Conservation (phyloP, 2,888 invertebrate genomes). For the Tineola bisselliella region DNA sequence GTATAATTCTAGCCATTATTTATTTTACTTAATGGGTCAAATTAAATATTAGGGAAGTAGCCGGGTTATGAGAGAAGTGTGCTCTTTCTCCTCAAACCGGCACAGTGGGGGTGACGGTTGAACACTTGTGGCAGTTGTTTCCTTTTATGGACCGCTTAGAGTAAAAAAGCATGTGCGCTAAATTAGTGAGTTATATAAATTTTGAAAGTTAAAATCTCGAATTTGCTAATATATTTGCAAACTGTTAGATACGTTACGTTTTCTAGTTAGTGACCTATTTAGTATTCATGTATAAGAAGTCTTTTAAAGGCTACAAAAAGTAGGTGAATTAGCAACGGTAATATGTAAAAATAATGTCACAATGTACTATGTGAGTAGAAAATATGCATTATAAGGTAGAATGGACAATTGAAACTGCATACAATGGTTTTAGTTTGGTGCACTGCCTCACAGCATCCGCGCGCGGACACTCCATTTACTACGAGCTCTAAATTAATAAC, state of each 20-base stretch:
- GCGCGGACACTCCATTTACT: slow-evolving; percentile 30
- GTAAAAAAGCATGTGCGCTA: too few relatives aligned
- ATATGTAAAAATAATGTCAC: not conserved
- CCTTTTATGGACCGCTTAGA: too few relatives aligned
- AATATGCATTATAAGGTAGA: slow-evolving; percentile 46
- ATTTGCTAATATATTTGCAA: not conserved
- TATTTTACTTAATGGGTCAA: too few relatives aligned
- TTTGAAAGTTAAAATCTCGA: not conserved
- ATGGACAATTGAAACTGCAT: slow-evolving; percentile 58
- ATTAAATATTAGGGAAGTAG: too few relatives aligned
- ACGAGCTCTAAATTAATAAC: not conserved
- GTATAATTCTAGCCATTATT: too few relatives aligned
- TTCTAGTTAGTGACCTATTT: not conserved
- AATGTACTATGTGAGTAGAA: slow-evolving; percentile 50
- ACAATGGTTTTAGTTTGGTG: slow-evolving; percentile 64
- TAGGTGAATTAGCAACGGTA: not conserved
- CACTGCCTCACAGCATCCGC: slow-evolving; percentile 54
- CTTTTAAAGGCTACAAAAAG: not conserved
- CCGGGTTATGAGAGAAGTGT: too few relatives aligned
- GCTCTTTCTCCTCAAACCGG: too few relatives aligned
- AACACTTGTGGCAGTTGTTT: too few relatives aligned
- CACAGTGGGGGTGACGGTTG: too few relatives aligned
- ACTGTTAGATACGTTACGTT: not conserved
- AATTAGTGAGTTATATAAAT: not conserved
- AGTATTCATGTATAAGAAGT: not conserved